Percentiles rank a stretch among this genome's conserved stretches.
These are phyloP conservation scores for Crocallis elinguaria DNA, from an alignment of 2,888 invertebrate genomes.

Conservation along the genomic window DNA sequence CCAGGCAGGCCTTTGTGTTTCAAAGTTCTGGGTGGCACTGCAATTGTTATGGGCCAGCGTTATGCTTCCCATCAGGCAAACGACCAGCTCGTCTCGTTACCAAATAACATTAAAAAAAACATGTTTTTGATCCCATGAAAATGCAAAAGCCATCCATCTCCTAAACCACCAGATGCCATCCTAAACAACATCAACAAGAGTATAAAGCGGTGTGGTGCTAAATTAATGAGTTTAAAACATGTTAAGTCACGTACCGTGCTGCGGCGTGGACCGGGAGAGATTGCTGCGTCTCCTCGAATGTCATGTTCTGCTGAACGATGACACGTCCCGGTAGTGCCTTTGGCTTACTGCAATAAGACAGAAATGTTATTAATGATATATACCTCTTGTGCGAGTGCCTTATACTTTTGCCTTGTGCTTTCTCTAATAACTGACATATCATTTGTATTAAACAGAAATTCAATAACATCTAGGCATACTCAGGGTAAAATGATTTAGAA, in stretches of 20 bases:
- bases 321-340: slow-evolving; percentile 68
- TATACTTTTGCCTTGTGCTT: neutral
- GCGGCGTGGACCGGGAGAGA: slow-evolving; percentile 64
- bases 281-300: slow-evolving; percentile 72
- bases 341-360: slow-evolving; percentile 71
- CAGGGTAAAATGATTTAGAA: no score
- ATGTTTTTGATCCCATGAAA: neutral
- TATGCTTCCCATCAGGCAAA: no score
- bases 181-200: slow-evolving; percentile 10
- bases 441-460: no score
- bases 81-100: no score
- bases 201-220: slow-evolving; percentile 10
- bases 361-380: neutral
- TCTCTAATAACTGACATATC: no score
- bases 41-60: no score
- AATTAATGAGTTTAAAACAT: slow-evolving; percentile 26
- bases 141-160: slow-evolving; percentile 4
- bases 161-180: slow-evolving; percentile 14
- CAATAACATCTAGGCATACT: no score
- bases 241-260: slow-evolving; percentile 52
- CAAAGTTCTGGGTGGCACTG: no score
- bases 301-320: slow-evolving; percentile 75
- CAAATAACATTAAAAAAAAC: no score
- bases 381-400: no score
- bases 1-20: no score